Conservation (phyloP, 2,797 vertebrate species). For the Lutjanus argentimaculatus region DNA sequence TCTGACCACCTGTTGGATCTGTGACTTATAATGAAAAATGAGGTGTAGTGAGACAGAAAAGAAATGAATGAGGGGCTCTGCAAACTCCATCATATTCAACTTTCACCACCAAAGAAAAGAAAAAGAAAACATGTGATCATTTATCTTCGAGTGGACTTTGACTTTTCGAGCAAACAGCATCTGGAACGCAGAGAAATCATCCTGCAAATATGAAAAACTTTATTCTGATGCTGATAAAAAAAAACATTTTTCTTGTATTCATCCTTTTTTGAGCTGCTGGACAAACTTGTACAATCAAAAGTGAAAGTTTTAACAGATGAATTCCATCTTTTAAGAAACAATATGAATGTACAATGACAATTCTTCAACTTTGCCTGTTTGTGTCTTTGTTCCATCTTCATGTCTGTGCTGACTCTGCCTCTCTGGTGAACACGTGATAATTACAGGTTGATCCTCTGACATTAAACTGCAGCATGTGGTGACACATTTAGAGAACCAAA, state of each 20-base stretch:
- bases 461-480: background rate
- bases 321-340: too few species aligned
- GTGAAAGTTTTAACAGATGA: background rate
- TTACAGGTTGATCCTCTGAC: background rate
- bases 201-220: background rate
- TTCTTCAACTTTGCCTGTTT: background rate
- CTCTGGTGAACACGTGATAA: background rate
- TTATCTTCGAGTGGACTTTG: too few species aligned
- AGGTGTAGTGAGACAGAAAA: background rate
- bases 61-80: background rate
- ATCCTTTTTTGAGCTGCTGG: background rate
- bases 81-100: too few species aligned
- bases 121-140: too few species aligned
- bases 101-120: too few species aligned
- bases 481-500: background rate
- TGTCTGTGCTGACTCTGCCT: background rate
- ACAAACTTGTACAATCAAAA: background rate
- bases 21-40: background rate
- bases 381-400: background rate
- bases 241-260: background rate
- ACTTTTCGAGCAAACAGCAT: too few species aligned
- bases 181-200: background rate
- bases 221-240: background rate
- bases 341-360: too few species aligned
- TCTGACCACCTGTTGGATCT: background rate